Evolutionary conservation across 2,797 vertebrate genomes (phyloP).

Genomic region (Gephyroberyx darwinii): DNA sequence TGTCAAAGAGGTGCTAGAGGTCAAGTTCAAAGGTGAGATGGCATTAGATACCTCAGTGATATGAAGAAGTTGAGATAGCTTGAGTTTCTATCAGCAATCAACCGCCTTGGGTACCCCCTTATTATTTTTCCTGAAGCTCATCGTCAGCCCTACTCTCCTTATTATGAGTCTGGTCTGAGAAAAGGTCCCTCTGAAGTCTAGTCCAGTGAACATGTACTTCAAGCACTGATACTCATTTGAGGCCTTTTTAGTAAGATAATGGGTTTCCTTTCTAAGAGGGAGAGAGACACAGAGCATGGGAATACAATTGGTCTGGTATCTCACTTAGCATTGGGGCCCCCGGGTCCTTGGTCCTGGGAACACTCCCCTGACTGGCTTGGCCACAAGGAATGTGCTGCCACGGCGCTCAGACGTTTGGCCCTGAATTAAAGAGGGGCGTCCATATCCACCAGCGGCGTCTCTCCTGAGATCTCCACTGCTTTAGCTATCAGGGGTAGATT

Average conservation of each 20-base stretch:
- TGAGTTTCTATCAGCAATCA: slow-evolving; percentile 3
- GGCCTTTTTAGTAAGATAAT: slow-evolving; percentile 69
- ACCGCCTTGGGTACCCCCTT: not conserved
- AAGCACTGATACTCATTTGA: slow-evolving; percentile 49
- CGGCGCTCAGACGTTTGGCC: slow-evolving; percentile 82
- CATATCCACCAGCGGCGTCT: slow-evolving; percentile 79
- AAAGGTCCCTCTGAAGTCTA: slow-evolving; percentile 43
- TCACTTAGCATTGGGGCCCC: slow-evolving; percentile 81
- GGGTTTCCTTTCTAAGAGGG: slow-evolving; percentile 67
- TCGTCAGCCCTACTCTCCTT: slow-evolving; percentile 22
- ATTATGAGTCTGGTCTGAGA: slow-evolving; percentile 41
- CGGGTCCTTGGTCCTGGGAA: slow-evolving; percentile 79
- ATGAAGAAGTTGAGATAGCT: not conserved
- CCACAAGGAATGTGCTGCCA: slow-evolving; percentile 81
- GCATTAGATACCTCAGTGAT: slow-evolving; percentile 6
- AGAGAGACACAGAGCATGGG: slow-evolving; percentile 77
- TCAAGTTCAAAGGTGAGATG: slow-evolving; percentile 94
- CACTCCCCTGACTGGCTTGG: slow-evolving; percentile 75
- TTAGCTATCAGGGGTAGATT: slow-evolving; percentile 83
- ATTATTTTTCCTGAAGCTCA: slow-evolving; percentile 20
- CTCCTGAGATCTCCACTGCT: slow-evolving; percentile 82
- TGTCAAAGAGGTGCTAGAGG: slow-evolving; percentile 91
- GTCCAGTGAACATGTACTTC: slow-evolving; percentile 57
- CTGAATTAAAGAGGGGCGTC: slow-evolving; percentile 80
- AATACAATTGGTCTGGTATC: slow-evolving; percentile 83